phyloP scores from a whole-genome alignment of 2,797 vertebrate species.

The Gouania willdenowi region DNA sequence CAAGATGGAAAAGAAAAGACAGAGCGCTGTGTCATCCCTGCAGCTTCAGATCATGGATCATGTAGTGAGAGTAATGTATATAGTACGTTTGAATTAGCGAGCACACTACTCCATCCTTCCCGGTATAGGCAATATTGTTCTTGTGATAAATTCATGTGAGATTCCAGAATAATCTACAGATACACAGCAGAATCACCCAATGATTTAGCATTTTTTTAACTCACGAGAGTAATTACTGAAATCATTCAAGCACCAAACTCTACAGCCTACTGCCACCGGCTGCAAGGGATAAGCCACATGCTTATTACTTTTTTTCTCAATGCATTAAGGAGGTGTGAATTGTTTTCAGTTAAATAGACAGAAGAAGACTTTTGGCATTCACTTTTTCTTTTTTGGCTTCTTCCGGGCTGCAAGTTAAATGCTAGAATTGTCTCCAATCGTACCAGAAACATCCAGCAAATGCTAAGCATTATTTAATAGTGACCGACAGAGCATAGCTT shows the following conservation, averaged over 20 bases:
- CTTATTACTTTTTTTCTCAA: no score
- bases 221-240: not conserved
- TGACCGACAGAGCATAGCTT: slow-evolving; percentile 31
- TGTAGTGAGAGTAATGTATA: not conserved
- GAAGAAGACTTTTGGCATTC: no score
- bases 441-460: slow-evolving; percentile 11
- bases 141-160: not conserved
- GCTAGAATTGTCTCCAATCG: no score
- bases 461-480: slow-evolving; percentile 44
- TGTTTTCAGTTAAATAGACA: slow-evolving; percentile 1
- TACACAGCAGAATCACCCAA: not conserved
- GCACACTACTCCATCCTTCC: not conserved
- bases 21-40: slow-evolving; percentile 1
- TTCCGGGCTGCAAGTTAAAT: no score
- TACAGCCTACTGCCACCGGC: not conserved
- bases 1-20: not conserved
- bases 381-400: no score
- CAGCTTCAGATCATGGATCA: not conserved
- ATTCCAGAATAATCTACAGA: slow-evolving; percentile 1
- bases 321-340: not conserved
- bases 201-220: not conserved
- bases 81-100: slow-evolving; percentile 12
- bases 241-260: not conserved
- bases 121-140: not conserved
- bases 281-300: no score